Conservation (phyloP, 2,797 vertebrate genomes). For the Hydrophis major region DNA sequence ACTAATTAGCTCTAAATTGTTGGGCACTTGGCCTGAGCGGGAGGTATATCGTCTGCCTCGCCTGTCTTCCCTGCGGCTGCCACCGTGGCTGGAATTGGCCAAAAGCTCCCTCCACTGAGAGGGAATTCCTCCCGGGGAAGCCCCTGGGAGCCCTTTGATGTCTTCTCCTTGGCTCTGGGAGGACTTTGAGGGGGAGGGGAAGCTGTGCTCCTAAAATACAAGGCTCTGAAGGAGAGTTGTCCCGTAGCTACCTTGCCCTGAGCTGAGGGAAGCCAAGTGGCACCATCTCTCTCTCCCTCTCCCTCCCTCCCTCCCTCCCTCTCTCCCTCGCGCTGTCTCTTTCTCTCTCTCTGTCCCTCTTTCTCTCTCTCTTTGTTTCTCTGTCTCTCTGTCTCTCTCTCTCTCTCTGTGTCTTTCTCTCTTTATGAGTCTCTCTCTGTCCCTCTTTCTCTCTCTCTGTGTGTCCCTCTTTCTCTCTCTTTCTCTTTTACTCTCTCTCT, state of each 20-base stretch:
- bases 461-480: no score
- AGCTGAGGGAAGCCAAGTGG: neutral
- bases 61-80: no score
- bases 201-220: neutral
- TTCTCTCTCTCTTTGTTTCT: no score
- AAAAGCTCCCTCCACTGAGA: neutral
- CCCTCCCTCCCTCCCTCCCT: no score
- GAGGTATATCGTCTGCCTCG: neutral
- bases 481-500: no score
- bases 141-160: neutral
- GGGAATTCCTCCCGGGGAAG: neutral
- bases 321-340: no score
- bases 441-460: no score
- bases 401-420: no score
- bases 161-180: neutral
- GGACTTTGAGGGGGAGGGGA: neutral
- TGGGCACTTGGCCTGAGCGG: conserved; percentile 3
- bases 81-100: neutral
- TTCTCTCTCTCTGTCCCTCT: no score
- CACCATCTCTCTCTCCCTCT: no score
- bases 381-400: no score
- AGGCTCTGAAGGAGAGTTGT: neutral
- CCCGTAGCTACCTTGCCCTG: neutral
- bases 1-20: conserved; percentile 28
- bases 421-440: no score